These are phyloP conservation scores for Cecropterus lyciades DNA, from an alignment of 1,140 invertebrate genomes.

Conservation along the genomic window DNA sequence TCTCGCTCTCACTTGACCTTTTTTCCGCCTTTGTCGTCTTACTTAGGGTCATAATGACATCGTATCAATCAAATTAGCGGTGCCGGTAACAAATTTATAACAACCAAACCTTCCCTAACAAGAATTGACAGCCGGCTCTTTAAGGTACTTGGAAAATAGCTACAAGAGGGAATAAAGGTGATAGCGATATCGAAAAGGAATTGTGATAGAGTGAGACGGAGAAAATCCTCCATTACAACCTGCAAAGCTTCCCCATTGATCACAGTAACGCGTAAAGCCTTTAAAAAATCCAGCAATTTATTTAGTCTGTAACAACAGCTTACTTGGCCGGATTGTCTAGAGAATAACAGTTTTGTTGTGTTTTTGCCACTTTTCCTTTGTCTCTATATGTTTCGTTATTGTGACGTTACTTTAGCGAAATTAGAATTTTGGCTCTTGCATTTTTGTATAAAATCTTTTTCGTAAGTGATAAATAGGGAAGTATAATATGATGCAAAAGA, in stretches of 20 bases:
- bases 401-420: conserved; percentile 1
- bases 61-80: conserved; percentile 48
- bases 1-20: conserved; percentile 13
- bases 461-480: too few species aligned
- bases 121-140: conserved; percentile 65
- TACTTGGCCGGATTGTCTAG: conserved; percentile 40
- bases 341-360: conserved; percentile 28
- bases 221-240: conserved; percentile 64
- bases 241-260: conserved; percentile 72
- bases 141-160: conserved; percentile 52
- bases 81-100: conserved; percentile 50
- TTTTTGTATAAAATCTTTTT: background rate
- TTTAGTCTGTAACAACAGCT: conserved; percentile 68
- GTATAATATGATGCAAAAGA: too few species aligned
- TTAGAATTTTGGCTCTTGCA: background rate
- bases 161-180: conserved; percentile 42
- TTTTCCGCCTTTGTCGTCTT: conserved; percentile 11
- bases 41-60: conserved; percentile 23
- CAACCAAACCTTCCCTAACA: conserved; percentile 57
- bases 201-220: conserved; percentile 40
- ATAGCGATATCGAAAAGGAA: conserved; percentile 37
- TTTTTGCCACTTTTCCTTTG: conserved; percentile 14
- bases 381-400: conserved; percentile 3
- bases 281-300: conserved; percentile 78
- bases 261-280: conserved; percentile 76